phyloP scores from a whole-genome alignment of 2,797 vertebrate species.

The Hirundo rustica region DNA sequence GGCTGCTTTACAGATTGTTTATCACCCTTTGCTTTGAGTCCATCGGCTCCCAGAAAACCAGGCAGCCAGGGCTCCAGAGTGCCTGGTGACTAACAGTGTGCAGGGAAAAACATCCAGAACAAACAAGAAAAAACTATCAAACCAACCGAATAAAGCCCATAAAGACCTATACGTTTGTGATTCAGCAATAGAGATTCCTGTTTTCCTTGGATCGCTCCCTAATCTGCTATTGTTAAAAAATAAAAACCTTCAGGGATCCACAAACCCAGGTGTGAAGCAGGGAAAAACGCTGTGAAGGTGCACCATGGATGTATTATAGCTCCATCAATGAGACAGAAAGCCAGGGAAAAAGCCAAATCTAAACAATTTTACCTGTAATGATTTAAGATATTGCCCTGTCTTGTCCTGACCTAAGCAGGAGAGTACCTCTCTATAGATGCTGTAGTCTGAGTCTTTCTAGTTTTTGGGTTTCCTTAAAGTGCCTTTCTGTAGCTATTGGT shows the following conservation, averaged over 20 bases:
- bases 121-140: not conserved
- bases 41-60: not conserved
- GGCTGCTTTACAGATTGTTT: not conserved
- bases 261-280: not conserved
- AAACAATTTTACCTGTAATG: not conserved
- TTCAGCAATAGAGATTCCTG: not conserved
- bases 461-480: not conserved
- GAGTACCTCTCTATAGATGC: not conserved
- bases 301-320: not conserved
- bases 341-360: not conserved
- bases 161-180: not conserved
- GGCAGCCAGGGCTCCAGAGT: not conserved
- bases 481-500: not conserved
- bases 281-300: not conserved
- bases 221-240: not conserved
- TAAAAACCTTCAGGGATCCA: not conserved
- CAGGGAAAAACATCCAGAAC: not conserved
- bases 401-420: not conserved
- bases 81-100: no score
- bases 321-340: not conserved
- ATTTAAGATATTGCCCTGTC: not conserved
- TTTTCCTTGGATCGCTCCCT: not conserved
- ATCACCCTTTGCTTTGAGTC: not conserved
- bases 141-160: accelerated
- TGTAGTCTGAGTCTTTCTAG: not conserved